Conservation (phyloP, 2,797 vertebrate species). For the Limosa lapponica region DNA sequence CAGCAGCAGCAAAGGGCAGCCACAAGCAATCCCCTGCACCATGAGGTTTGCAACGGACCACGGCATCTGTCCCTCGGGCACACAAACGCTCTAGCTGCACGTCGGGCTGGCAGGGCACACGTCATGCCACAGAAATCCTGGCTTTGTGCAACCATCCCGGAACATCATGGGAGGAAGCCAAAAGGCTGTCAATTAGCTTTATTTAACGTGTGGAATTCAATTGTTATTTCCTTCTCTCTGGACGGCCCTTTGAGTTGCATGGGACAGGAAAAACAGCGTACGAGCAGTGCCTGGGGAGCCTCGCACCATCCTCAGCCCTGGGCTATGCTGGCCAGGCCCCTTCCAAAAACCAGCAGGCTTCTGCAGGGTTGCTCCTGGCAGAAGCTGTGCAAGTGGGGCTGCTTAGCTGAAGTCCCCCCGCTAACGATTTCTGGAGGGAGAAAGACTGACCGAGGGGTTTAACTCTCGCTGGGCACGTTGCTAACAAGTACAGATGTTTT, state of each 20-base stretch:
- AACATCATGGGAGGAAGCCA: not conserved
- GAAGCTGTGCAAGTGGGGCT: not conserved
- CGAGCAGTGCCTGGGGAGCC: not conserved
- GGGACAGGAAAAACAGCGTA: not conserved
- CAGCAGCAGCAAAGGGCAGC: not conserved
- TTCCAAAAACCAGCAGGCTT: not conserved
- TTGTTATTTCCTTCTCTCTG: not conserved
- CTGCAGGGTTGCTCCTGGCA: not conserved
- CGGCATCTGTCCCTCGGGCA: not conserved
- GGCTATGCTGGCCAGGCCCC: not conserved
- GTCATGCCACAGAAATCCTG: not conserved
- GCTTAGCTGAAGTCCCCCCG: not conserved
- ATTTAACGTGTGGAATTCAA: not conserved
- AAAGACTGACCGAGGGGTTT: not conserved
- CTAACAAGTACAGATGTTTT: not conserved
- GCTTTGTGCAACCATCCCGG: not conserved
- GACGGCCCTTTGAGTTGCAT: not conserved
- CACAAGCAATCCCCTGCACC: not conserved
- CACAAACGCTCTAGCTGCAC: not conserved
- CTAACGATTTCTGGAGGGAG: not conserved
- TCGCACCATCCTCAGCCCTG: not conserved
- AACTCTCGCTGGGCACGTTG: not conserved
- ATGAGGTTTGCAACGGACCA: not conserved
- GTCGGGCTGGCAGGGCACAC: rapidly evolving
- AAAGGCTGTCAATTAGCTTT: not conserved